A percentile compares a stretch with the other conserved stretches of the same genome.
Conservation (phyloP, 2,888 invertebrate species). For the Mimachlamys varia region DNA sequence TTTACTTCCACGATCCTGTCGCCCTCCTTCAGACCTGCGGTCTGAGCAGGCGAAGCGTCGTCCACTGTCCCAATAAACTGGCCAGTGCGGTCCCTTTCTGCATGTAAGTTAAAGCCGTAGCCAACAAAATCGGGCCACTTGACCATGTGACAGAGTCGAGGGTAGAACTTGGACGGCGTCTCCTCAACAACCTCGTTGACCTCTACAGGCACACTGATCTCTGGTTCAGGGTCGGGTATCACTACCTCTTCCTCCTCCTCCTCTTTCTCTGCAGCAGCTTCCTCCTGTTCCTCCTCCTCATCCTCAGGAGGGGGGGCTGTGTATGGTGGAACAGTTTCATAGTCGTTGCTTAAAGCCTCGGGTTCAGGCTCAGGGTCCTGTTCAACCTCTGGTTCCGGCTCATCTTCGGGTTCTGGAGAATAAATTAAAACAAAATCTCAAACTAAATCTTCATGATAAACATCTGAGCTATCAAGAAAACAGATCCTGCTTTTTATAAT, state of each 20-base stretch:
- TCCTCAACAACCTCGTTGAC: not conserved
- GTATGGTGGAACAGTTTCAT: not conserved
- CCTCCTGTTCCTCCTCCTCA: constrained; percentile 47
- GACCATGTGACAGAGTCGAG: constrained; percentile 90
- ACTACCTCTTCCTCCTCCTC: constrained; percentile 40
- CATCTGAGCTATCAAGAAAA: no score
- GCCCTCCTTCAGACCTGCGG: constrained; percentile 89
- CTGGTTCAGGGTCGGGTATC: constrained; percentile 49
- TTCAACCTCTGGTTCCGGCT: constrained; percentile 45
- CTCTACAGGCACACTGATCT: constrained; percentile 37
- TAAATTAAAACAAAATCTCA: not conserved
- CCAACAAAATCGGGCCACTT: constrained; percentile 97
- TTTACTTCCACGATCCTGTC: constrained; percentile 92
- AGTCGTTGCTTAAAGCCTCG: not conserved
- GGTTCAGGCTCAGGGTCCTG: constrained; percentile 37
- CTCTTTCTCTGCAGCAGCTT: constrained; percentile 43
- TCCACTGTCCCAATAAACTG: constrained; percentile 98
- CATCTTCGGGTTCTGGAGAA: not conserved
- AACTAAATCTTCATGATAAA: not conserved
- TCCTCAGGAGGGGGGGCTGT: not conserved
- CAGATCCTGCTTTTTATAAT: no score
- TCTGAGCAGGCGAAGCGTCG: constrained; percentile 81
- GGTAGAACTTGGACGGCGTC: constrained; percentile 59
- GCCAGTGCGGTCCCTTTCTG: constrained; percentile 95
- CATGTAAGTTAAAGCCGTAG: constrained; percentile 99